These are phyloP conservation scores for Styela clava DNA, from an alignment of 23 tunicate species.

Conservation along the genomic window DNA sequence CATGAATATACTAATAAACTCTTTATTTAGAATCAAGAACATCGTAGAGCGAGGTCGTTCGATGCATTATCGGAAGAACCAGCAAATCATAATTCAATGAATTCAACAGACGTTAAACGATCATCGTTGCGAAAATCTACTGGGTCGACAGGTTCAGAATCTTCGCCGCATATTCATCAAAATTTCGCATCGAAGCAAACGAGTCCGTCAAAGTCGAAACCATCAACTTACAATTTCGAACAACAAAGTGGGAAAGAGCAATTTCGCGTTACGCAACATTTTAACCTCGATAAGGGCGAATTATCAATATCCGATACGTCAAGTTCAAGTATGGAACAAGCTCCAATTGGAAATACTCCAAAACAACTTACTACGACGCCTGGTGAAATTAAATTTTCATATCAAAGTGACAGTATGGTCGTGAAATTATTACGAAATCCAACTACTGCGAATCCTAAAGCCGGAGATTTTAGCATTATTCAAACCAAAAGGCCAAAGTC, in stretches of 20 bases:
- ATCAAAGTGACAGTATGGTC: neutral
- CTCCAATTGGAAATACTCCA: neutral
- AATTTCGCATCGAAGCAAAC: neutral
- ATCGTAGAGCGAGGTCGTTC: constrained; percentile 9
- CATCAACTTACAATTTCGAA: neutral
- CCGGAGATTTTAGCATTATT: neutral
- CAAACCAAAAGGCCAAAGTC: neutral
- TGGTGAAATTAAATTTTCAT: neutral
- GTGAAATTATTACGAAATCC: neutral
- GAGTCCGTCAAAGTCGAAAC: neutral
- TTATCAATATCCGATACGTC: neutral
- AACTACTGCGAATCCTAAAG: neutral
- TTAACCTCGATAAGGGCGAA: neutral
- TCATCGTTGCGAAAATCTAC: neutral
- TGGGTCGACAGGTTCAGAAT: neutral
- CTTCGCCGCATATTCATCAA: neutral
- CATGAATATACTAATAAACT: no score
- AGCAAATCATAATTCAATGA: neutral
- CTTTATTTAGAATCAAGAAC: neutral
- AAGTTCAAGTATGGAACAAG: neutral
- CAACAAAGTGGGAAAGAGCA: neutral
- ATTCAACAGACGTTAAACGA: neutral
- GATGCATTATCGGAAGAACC: constrained; percentile 6
- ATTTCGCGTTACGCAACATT: neutral
- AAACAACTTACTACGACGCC: no score